phyloP scores from a whole-genome alignment of 2,888 invertebrate species.

The Drosophila villosipedis region DNA sequence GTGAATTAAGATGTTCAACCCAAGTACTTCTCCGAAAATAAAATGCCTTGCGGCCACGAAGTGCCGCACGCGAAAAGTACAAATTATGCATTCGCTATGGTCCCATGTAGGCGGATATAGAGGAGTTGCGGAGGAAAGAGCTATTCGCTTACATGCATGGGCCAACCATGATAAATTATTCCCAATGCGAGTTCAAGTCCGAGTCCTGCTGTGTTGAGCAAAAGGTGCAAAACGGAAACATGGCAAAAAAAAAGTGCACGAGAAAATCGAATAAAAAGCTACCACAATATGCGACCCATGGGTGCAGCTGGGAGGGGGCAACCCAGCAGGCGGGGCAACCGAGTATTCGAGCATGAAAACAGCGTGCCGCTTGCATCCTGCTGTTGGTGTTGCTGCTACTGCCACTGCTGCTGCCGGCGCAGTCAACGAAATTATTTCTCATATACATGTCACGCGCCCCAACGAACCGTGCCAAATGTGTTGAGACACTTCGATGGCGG shows the following conservation, averaged over 20 bases:
- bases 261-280: constrained; percentile 57
- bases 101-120: not conserved
- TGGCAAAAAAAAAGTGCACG: constrained; percentile 21
- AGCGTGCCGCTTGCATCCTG: constrained; percentile 66
- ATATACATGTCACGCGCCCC: constrained; percentile 79
- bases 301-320: not conserved
- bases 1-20: constrained; percentile 56
- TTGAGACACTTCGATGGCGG: constrained; percentile 58
- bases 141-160: constrained; percentile 18
- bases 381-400: not conserved
- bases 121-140: not conserved
- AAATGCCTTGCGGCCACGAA: constrained; percentile 27
- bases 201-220: constrained; percentile 37
- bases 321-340: constrained; percentile 4
- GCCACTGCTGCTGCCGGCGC: constrained; percentile 51
- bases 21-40: constrained; percentile 1
- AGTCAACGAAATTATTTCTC: constrained; percentile 82
- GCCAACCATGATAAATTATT: constrained; percentile 74
- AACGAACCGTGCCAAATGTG: constrained; percentile 75
- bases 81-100: constrained; percentile 69
- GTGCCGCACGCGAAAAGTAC: constrained; percentile 58
- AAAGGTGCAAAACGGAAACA: constrained; percentile 47
- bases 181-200: constrained; percentile 53
- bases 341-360: constrained; percentile 68
- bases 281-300: constrained; percentile 28